These are phyloP conservation scores for Trissolcus japonicus DNA, from an alignment of 2,888 invertebrate genomes.

Conservation along the genomic window DNA sequence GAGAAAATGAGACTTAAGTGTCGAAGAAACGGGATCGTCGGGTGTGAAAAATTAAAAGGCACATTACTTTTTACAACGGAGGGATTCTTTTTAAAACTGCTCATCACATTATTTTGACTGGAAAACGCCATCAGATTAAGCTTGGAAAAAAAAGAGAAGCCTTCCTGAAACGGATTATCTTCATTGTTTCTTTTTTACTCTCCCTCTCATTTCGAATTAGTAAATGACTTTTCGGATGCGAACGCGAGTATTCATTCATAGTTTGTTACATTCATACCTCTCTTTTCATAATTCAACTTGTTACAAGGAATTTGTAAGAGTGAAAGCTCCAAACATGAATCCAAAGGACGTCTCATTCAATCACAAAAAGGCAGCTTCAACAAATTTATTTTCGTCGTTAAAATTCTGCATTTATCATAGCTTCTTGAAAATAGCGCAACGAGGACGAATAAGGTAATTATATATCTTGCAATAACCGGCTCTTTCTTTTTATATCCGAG, in stretches of 20 bases:
- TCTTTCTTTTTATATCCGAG: constrained; percentile 7
- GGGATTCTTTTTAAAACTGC: constrained; percentile 10
- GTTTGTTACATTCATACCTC: constrained; percentile 14
- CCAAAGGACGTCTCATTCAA: constrained; percentile 53
- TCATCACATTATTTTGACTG: constrained; percentile 18
- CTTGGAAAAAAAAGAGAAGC: neutral
- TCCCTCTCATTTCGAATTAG: constrained; percentile 2
- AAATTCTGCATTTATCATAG: constrained; percentile 33
- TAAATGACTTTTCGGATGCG: constrained; percentile 35
- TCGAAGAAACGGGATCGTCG: constrained; percentile 17
- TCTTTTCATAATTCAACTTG: constrained; percentile 50
- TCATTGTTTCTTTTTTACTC: too few species aligned
- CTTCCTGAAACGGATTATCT: neutral
- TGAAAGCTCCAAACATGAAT: constrained; percentile 28
- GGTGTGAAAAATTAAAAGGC: constrained; percentile 28
- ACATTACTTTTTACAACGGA: constrained; percentile 15
- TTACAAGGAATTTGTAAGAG: constrained; percentile 25
- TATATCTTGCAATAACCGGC: constrained; percentile 35
- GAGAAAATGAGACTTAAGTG: constrained; percentile 21
- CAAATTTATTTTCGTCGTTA: constrained; percentile 44
- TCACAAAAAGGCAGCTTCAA: constrained; percentile 39
- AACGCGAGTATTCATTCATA: too few species aligned
- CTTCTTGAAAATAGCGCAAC: constrained; percentile 39
- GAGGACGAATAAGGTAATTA: constrained; percentile 50
- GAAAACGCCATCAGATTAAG: neutral